Conservation (phyloP, 2,888 invertebrate genomes). For the Petrophora chlorosata region DNA sequence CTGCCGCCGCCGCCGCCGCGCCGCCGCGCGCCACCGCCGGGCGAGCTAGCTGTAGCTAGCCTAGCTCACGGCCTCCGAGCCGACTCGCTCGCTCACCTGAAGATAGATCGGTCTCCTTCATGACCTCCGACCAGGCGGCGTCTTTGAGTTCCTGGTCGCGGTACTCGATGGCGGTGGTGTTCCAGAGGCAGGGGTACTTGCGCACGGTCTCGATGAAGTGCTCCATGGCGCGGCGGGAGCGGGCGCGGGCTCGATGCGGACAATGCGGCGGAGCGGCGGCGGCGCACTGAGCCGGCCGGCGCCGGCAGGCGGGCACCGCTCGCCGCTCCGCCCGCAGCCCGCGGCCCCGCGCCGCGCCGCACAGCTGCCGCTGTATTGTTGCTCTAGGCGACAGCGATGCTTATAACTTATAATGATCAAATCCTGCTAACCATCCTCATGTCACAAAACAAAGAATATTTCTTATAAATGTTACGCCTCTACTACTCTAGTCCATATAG, state of each 20-base stretch:
- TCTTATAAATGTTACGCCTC: too few relatives aligned
- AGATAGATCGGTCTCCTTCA: conserved; percentile 73
- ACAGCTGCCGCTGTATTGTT: conserved; percentile 9
- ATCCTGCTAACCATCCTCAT: too few relatives aligned
- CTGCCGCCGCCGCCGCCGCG: conserved; percentile 10
- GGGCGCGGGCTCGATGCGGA: conserved; percentile 33
- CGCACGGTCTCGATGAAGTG: conserved; percentile 75
- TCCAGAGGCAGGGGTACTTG: conserved; percentile 78
- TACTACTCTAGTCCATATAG: too few relatives aligned
- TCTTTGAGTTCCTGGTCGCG: conserved; percentile 80
- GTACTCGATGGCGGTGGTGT: conserved; percentile 76
- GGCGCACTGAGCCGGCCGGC: conserved; percentile 34
- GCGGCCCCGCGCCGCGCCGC: conserved; percentile 26
- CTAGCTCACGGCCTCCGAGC: not conserved
- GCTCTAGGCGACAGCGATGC: too few relatives aligned
- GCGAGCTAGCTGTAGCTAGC: conserved; percentile 61
- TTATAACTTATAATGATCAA: too few relatives aligned
- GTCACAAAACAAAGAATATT: too few relatives aligned
- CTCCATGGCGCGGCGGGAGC: conserved; percentile 70
- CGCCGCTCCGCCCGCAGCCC: conserved; percentile 14
- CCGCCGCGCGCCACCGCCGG: conserved; percentile 43
- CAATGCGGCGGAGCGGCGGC: conserved; percentile 34
- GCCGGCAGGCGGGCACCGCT: conserved; percentile 11
- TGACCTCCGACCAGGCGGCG: conserved; percentile 77
- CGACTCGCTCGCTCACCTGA: conserved; percentile 81